These are phyloP conservation scores for Caenorhabditis wallacei DNA, from an alignment of 2,888 invertebrate genomes.

Conservation along the genomic window DNA sequence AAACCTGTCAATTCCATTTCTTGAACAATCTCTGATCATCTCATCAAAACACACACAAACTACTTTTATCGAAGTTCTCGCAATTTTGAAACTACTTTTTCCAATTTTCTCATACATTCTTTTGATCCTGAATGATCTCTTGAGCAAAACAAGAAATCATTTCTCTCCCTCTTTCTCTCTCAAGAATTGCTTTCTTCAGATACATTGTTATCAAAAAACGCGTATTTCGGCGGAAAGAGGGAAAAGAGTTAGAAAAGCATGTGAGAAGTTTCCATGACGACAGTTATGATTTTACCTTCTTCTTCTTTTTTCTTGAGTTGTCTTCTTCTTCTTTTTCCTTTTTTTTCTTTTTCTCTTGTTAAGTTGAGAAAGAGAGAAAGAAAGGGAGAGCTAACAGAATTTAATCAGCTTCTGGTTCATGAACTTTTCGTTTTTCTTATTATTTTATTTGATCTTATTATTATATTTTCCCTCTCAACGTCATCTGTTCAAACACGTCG, in stretches of 20 bases:
- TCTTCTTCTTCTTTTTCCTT: background rate
- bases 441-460: conserved; percentile 6
- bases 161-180: background rate
- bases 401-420: conserved; percentile 29
- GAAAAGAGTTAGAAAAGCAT: background rate
- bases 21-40: conserved; percentile 4
- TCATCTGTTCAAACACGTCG: background rate
- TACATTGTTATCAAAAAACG: conserved; percentile 1
- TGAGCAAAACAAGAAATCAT: background rate
- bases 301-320: background rate
- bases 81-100: background rate
- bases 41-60: conserved; percentile 9
- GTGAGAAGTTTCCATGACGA: conserved; percentile 14
- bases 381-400: background rate
- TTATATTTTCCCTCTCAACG: background rate
- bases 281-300: conserved; percentile 27
- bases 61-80: background rate
- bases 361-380: background rate
- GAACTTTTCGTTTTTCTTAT: conserved; percentile 1
- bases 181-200: background rate
- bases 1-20: conserved; percentile 4
- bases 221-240: background rate
- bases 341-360: background rate
- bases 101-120: background rate
- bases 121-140: conserved; percentile 4